A percentile compares a stretch with the other conserved stretches of the same genome.
phyloP scores from a whole-genome alignment of 2,113 vertebrate genomes.

The Rhinichthys klamathensis region DNA sequence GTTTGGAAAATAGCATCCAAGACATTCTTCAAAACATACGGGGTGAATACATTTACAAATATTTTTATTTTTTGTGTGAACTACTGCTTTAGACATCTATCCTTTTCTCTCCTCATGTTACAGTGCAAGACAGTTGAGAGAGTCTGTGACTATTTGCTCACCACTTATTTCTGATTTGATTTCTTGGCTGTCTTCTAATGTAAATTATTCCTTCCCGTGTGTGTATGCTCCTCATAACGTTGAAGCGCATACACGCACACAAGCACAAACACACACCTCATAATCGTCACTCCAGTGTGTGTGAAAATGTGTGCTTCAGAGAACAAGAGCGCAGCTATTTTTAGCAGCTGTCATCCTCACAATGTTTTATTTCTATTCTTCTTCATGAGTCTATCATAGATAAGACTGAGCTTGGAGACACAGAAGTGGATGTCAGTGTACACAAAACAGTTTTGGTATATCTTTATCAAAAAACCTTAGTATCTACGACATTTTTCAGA shows the following conservation, averaged over 20 bases:
- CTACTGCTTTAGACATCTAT: not conserved
- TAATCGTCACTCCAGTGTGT: conserved; percentile 69
- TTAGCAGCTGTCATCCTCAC: conserved; percentile 67
- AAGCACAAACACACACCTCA: conserved; percentile 57
- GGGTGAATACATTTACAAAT: not conserved
- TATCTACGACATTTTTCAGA: conserved; percentile 1
- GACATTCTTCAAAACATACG: not conserved
- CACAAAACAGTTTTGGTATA: conserved; percentile 1
- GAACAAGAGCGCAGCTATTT: conserved; percentile 70
- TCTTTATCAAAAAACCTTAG: not conserved
- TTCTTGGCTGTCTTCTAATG: conserved; percentile 74
- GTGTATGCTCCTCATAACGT: conserved; percentile 49
- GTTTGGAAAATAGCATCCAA: not conserved
- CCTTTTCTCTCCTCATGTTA: conserved; percentile 14
- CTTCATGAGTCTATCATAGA: conserved; percentile 52
- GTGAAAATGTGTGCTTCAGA: conserved; percentile 70
- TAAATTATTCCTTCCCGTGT: conserved; percentile 69
- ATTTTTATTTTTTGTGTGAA: not conserved
- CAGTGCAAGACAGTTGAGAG: conserved; percentile 32
- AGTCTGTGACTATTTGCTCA: conserved; percentile 59
- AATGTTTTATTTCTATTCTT: conserved; percentile 57
- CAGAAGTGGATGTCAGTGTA: not conserved
- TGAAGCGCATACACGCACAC: conserved; percentile 46
- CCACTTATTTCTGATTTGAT: conserved; percentile 67
- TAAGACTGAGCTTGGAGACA: conserved; percentile 46